Evolutionary conservation across 2,113 vertebrate species (phyloP).

Genomic region (Rhinopomastus cyanomelas): DNA sequence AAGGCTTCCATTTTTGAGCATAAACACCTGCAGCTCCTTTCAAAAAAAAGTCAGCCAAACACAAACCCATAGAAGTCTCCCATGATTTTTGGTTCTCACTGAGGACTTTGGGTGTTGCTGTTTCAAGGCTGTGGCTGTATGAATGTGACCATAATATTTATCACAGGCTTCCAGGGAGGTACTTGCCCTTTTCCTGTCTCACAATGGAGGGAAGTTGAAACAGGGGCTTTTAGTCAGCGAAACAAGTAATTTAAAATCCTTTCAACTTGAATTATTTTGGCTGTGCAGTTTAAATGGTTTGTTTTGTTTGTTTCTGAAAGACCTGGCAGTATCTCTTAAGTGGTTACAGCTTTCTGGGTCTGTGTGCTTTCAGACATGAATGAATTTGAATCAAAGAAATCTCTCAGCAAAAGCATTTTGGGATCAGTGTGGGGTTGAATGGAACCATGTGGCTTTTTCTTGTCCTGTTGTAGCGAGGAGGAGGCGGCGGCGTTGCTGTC

Average conservation of each 20-base stretch:
- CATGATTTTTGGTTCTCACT: neutral
- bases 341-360: neutral
- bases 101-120: neutral
- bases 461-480: neutral
- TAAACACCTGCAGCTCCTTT: neutral
- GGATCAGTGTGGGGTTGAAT: neutral
- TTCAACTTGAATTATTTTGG: neutral
- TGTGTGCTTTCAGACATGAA: neutral
- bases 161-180: conserved; percentile 44
- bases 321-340: neutral
- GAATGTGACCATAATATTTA: conserved; percentile 43
- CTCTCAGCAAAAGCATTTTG: neutral
- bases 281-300: neutral
- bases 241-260: conserved; percentile 1
- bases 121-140: neutral
- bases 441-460: neutral
- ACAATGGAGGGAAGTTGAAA: conserved; percentile 53
- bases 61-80: neutral
- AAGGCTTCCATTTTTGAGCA: neutral
- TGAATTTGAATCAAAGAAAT: neutral
- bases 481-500: neutral
- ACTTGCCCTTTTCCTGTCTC: conserved; percentile 53
- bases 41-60: neutral
- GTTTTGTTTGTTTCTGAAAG: neutral
- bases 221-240: neutral